A percentile compares a stretch with the other conserved stretches of the same genome.
phyloP scores from a whole-genome alignment of 2,113 vertebrate species.

The Neolamprologus sp. region DNA sequence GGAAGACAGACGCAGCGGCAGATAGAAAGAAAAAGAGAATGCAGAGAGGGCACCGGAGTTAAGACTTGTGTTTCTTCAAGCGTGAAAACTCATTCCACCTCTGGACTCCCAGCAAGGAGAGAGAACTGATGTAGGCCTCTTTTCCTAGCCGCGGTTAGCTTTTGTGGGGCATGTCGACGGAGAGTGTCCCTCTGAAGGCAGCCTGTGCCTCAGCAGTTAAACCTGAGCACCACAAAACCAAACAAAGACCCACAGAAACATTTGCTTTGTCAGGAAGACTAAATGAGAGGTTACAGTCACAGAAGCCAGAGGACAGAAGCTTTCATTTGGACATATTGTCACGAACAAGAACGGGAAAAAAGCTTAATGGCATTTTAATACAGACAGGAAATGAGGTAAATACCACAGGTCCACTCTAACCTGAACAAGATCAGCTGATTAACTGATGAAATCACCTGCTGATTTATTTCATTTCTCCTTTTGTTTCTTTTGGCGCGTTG shows the following conservation, averaged over 20 bases:
- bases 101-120: constrained; percentile 21
- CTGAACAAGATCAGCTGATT: not conserved
- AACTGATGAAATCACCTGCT: not conserved
- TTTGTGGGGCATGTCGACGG: constrained; percentile 8
- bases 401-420: not conserved
- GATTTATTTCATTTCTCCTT: not conserved
- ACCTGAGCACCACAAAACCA: not conserved
- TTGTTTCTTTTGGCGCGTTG: not conserved
- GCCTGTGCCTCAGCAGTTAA: not conserved
- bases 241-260: not conserved
- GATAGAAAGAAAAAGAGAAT: not conserved
- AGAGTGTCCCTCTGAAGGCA: not conserved
- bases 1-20: not conserved
- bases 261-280: not conserved
- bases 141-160: not conserved
- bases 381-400: not conserved
- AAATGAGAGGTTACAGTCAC: not conserved
- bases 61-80: constrained; percentile 32
- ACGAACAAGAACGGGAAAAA: not conserved
- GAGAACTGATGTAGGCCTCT: not conserved
- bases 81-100: constrained; percentile 62
- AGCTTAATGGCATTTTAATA: not conserved
- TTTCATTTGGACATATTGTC: not conserved
- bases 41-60: constrained; percentile 32
- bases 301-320: not conserved